Evolutionary conservation across 2,888 invertebrate genomes (phyloP), one percentile per base, ranked within the genome.

Genomic region (Masnerella sp.): DNA sequence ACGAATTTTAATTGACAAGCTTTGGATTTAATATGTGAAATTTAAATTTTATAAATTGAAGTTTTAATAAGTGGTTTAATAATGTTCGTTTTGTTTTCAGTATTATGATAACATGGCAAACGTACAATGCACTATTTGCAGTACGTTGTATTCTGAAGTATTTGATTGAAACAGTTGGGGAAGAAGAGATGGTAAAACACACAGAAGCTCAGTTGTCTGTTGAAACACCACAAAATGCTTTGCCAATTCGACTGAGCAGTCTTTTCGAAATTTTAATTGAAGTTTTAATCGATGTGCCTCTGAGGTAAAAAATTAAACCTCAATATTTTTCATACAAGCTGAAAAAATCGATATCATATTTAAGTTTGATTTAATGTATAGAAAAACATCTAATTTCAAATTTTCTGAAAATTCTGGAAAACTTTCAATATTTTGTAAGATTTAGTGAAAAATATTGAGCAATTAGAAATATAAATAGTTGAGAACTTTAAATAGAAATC

Each of bases 121-220:
- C 96, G 0, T 96, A 95, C 88, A 99, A 99, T 88, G 95, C 96
- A 0, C 88, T 99, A 45, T 96, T 97, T 83, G 94, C 97, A 18
- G 92, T 98, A 67, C 91, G 98, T 81, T 94, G 91, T 76, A 91
- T 94, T 75, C 88, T 93, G 68, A 98, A 98, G 86, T 98, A 96
- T 85, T 90, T 98, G 34, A 94, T 96, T 9, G 97, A 98, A 87
- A 94, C 94, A 79, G 92, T 97, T 9, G 94, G 94, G 0, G 98
- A 98, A 86, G 95, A 95, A 77, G 94, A 96, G 77, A 89, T 98
- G 77, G 90, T 96, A 54, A 91, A 94, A 77, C 96, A 97, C 84
- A 91, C 97, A 77, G 94, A 95, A 84, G 89, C 88, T 15, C 88
- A 88, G 62, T 88, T 89, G 75, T 84, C 87, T 69, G 88, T 59